Conservation (phyloP, 1,140 invertebrate genomes). For the Apis dorsata region DNA sequence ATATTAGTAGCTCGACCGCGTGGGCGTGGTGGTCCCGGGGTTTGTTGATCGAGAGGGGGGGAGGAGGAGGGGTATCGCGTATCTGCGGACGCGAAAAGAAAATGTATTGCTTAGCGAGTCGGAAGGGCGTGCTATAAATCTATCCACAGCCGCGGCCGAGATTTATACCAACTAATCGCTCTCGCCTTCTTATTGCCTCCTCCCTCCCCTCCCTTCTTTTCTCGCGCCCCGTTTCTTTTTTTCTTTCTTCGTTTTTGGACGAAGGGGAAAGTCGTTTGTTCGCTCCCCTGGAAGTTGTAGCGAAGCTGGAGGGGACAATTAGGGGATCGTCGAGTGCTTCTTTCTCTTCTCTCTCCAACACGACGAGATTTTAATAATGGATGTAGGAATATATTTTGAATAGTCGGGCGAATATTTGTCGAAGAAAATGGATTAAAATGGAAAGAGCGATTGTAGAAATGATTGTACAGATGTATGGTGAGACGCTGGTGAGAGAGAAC, state of each 20-base stretch:
- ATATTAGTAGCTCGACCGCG: slow-evolving; percentile 54
- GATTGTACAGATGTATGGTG: no score
- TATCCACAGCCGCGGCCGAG: slow-evolving; percentile 32
- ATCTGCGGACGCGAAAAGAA: slow-evolving; percentile 52
- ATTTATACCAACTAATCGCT: slow-evolving; percentile 56
- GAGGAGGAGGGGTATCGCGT: slow-evolving; percentile 4
- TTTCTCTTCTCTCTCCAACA: no score
- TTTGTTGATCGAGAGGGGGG: slow-evolving; percentile 58
- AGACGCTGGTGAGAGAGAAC: no score
- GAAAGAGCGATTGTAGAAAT: no score
- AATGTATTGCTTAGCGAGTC: slow-evolving; percentile 63
- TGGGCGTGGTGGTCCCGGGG: slow-evolving; percentile 56
- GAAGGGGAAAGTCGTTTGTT: no score
- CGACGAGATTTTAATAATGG: no score
- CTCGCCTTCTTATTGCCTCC: slow-evolving; percentile 49
- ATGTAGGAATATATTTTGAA: no score
- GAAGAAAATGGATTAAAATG: no score
- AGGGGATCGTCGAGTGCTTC: no score
- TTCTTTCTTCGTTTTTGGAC: neutral
- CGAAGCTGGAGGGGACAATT: no score
- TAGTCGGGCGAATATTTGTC: no score
- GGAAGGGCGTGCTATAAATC: slow-evolving; percentile 63
- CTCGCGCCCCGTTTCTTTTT: neutral
- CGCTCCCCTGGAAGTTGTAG: no score
- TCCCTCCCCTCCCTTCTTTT: slow-evolving; percentile 46